phyloP scores from a whole-genome alignment of 1,140 invertebrate species.

The Dreissena polymorpha region DNA sequence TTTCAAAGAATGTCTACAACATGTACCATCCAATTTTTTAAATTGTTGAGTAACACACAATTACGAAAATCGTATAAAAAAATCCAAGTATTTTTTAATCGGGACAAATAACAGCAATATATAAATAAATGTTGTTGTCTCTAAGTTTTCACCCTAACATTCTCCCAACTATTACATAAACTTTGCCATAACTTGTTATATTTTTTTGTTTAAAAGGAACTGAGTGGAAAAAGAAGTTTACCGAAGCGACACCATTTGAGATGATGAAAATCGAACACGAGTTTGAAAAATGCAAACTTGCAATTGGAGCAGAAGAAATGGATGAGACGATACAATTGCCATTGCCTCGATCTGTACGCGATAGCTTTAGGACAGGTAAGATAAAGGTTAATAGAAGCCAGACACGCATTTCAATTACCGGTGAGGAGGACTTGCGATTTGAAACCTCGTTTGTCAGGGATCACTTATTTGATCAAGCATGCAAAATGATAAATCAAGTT shows the following conservation, averaged over 20 bases:
- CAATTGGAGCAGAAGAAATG: not conserved
- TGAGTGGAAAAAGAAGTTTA: conserved; percentile 8
- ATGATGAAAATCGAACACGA: conserved; percentile 14
- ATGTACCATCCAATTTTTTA: too few relatives aligned
- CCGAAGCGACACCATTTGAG: not conserved
- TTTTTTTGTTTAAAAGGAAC: not conserved
- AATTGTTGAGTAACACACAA: too few relatives aligned
- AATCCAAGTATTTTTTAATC: too few relatives aligned
- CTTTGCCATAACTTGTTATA: too few relatives aligned
- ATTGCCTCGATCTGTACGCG: not conserved
- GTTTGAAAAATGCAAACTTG: conserved; percentile 32
- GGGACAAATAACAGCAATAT: too few relatives aligned
- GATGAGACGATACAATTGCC: not conserved
- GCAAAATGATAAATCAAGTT: not conserved
- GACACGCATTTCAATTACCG: not conserved
- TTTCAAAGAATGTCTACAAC: too few relatives aligned
- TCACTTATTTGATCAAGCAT: not conserved
- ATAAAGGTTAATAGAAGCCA: not conserved
- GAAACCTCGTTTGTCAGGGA: not conserved
- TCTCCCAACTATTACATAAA: too few relatives aligned
- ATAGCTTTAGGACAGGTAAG: not conserved
- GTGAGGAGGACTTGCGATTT: not conserved
- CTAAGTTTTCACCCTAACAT: too few relatives aligned
- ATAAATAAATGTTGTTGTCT: too few relatives aligned
- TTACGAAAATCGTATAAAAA: too few relatives aligned